Percentiles rank a stretch among this genome's conserved stretches.
These are phyloP conservation scores for Gnathonemus longibarbis DNA, from an alignment of 2,113 vertebrate genomes.

Conservation along the genomic window DNA sequence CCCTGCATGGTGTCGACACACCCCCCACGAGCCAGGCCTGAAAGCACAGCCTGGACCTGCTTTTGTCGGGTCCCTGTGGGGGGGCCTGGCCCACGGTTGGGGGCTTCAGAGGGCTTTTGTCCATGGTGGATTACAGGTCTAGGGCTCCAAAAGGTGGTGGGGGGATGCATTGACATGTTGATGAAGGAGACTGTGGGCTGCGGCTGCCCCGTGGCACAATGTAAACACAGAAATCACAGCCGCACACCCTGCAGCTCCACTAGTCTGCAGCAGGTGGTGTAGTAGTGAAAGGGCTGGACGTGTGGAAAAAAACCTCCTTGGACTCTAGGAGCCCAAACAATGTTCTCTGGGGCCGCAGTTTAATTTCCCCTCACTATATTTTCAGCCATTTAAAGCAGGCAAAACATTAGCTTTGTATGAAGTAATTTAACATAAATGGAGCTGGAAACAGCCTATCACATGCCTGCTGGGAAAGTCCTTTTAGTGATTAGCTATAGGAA, in stretches of 20 bases:
- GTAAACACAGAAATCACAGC: slow-evolving; percentile 2
- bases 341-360: not conserved
- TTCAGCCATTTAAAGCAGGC: not conserved
- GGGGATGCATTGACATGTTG: slow-evolving; percentile 8
- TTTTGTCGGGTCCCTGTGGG: not conserved
- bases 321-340: not conserved
- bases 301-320: not conserved
- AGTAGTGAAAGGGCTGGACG: not conserved
- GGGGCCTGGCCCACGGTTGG: not conserved
- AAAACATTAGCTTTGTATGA: not conserved
- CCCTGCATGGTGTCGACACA: not conserved
- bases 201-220: not conserved
- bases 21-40: slow-evolving; percentile 4
- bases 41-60: not conserved
- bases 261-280: not conserved
- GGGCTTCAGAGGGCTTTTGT: slow-evolving; percentile 7
- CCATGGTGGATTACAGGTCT: slow-evolving; percentile 3
- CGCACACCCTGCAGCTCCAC: not conserved
- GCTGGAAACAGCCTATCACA: not conserved
- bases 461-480: not conserved
- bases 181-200: not conserved
- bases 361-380: not conserved
- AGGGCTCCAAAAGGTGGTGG: not conserved
- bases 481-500: not conserved
- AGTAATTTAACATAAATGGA: not conserved